Evolutionary conservation across 1,140 invertebrate species (phyloP), one percentile per base, ranked within the genome.

Genomic region (Saccostrea echinata): DNA sequence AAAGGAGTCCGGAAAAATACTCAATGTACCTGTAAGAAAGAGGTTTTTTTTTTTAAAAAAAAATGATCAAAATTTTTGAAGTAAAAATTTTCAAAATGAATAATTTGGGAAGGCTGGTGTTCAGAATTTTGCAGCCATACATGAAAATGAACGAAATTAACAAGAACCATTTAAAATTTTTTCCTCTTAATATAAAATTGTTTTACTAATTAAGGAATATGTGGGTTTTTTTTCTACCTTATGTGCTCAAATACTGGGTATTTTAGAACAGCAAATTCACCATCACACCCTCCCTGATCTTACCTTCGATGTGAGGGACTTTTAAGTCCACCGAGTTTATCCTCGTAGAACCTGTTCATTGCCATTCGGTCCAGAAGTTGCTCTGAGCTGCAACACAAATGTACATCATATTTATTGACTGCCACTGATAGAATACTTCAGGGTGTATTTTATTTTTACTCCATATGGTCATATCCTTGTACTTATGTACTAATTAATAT

Each of bases 241-340:
- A 43, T 43, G 9, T 43, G 43, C 9, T 43, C 43, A 43, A 43
- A 43, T 43, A 43, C 43, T 43, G 43, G 43, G 1, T 43, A 43
- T 43, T 43, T 3, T 8, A 43, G 43, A 43, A 43, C 43, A 43
- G 43, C 9, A 43, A 43, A 43, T 43, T 43, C 43, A 4, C 43
- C 43, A 43, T 43, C 6, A 43, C 43, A 43, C 43, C 9, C 6
- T 43, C 43, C 52, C 9, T 12, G 43, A 27, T 51, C 83, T 88
- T 92, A 98, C 98, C 98, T 97, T 96, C 97, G 97, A 94, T 98
- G 97, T 51, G 98, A 98, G n/a, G 98, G 98, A 89, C 97, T 96
- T 84, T 97, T 96, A 90, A 98, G 96, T 88, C 96, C 96, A 86
- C 97, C 97, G 90, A 98, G 96, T 94, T 97, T 97, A 93, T 98